Base-by-base conservation (phyloP, 2,797 vertebrate genomes). In the Micrastur ruficollis region DNA sequence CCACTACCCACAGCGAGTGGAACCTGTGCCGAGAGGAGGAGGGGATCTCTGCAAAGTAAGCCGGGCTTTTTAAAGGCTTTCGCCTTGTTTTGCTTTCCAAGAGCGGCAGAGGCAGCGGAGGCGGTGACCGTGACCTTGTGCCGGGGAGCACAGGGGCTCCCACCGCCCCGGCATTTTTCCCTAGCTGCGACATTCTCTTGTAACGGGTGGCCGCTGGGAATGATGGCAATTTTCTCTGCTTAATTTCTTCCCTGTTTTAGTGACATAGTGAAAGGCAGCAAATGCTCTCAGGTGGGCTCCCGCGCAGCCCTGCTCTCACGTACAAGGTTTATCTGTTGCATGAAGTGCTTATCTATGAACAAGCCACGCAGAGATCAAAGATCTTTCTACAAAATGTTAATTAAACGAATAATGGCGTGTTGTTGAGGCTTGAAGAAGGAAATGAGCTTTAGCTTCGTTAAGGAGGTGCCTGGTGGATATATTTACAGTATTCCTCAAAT, bases 31-130 rank as follows among this genome's bases (percentile, higher is more conserved):
- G 19, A 47, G 81, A 93, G 67, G 83, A 96, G 89, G 90, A 93
- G 66, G 53, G 42, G 42, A 85, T 49, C 68, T 72, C 81, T 46
- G 65, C 58, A 86, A 76, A 78, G 97, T 97, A 96, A 97, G 95
- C 81, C 46, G 34, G 19, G 86, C 74, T 89, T 92, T 93, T 86
- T 22, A 72, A 90, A 84, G 78, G 47, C 67, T 86, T 76, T 91
- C 49, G 65, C 21, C 70, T 66, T 56, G 50, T 81, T 89, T 80
- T 70, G 44, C 59, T 82, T 95, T 76, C 81, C 75, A 53, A 89
- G 93, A 86, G 61, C 1, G 0, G 71, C 4, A 50, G 50, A 18
- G 73, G 71, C 1, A 38, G 81, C 1, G 5, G 71, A 34, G 58
- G 78, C 4, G 4, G 59, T 61, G 74, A 81, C 3, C 42, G 42